These are phyloP conservation scores for Sternotherus odoratus DNA, from an alignment of 2,797 vertebrate genomes.

Conservation along the genomic window DNA sequence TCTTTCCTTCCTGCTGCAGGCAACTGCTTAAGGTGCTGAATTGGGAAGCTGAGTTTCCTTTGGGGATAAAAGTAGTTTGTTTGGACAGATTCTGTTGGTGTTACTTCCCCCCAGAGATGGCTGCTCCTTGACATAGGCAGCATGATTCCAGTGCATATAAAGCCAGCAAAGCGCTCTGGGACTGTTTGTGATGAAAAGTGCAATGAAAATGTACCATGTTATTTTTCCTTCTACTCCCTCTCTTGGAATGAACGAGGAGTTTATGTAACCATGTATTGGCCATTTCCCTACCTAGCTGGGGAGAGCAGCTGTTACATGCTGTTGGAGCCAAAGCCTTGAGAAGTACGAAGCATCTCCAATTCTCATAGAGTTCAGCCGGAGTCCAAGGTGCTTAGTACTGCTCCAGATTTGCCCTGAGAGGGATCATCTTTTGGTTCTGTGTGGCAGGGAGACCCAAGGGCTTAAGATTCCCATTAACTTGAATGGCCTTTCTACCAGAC, in stretches of 20 bases:
- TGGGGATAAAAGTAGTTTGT: neutral
- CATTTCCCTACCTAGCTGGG: accelerated
- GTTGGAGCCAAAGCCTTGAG: neutral
- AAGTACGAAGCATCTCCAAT: too few relatives aligned
- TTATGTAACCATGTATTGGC: accelerated
- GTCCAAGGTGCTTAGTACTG: neutral
- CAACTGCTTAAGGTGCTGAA: accelerated
- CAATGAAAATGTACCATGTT: neutral
- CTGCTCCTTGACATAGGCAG: neutral
- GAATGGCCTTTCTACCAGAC: neutral
- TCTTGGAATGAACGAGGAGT: accelerated
- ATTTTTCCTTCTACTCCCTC: neutral
- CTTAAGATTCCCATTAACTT: neutral
- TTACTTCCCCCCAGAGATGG: neutral
- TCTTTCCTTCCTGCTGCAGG: neutral
- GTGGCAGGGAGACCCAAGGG: neutral
- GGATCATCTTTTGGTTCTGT: neutral
- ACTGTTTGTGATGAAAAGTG: neutral
- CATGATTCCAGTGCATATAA: accelerated
- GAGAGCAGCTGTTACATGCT: neutral
- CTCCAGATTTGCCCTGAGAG: neutral
- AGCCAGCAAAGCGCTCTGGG: neutral
- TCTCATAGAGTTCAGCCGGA: neutral
- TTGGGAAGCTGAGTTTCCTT: neutral
- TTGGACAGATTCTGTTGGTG: neutral